phyloP scores from a whole-genome alignment of 2,888 invertebrate genomes.

The Pristionchus maxplancki region DNA sequence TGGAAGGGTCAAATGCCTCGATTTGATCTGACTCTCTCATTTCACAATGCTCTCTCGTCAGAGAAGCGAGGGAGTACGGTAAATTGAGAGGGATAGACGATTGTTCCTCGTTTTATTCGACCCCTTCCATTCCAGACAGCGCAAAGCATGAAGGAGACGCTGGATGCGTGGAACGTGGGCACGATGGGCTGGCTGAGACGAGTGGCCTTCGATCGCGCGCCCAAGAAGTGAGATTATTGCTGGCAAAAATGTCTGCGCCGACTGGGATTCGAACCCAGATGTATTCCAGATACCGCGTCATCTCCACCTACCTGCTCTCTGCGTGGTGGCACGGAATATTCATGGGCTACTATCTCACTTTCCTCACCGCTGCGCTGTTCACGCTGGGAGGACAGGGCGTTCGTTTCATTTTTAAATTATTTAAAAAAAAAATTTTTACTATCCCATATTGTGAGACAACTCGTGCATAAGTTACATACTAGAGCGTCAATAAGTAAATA shows the following conservation, averaged over 20 bases:
- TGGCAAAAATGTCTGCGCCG: not conserved
- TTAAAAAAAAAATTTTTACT: no score
- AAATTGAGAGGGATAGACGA: no score
- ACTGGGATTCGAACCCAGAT: not conserved
- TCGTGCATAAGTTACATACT: no score
- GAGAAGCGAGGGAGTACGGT: no score
- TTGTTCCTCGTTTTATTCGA: constrained; percentile 48
- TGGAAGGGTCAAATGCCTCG: not conserved
- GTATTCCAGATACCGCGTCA: constrained; percentile 82
- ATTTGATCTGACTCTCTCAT: no score
- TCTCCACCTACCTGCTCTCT: constrained; percentile 89
- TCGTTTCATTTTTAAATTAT: not conserved
- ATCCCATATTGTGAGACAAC: no score
- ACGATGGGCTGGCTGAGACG: constrained; percentile 94
- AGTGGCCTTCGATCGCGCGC: constrained; percentile 91
- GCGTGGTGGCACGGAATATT: constrained; percentile 90
- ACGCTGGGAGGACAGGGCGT: constrained; percentile 87
- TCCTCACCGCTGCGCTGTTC: constrained; percentile 92
- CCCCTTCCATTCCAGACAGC: constrained; percentile 84
- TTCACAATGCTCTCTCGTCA: no score
- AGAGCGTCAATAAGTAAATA: no score
- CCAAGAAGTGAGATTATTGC: constrained; percentile 79
- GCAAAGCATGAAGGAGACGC: constrained; percentile 88
- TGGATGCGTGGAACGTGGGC: constrained; percentile 95
- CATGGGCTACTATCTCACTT: constrained; percentile 90